These are phyloP conservation scores for Eristalis intricaria DNA, from an alignment of 2,888 invertebrate genomes.

Conservation along the genomic window DNA sequence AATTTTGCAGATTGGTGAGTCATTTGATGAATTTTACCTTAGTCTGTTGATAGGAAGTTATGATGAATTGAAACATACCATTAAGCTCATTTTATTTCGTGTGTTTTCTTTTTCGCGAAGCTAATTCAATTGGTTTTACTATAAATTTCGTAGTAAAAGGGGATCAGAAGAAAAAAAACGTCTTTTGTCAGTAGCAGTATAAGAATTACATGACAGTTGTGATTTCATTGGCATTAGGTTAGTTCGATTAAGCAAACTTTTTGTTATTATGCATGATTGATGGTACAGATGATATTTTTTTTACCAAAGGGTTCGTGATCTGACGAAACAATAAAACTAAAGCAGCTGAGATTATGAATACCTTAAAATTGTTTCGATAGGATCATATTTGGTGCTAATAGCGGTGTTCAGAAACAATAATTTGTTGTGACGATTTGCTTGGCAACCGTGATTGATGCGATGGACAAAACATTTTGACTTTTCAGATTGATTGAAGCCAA, in stretches of 20 bases:
- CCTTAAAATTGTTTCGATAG: too few species aligned
- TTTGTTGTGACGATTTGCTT: too few species aligned
- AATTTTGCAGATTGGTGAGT: slow-evolving; percentile 50
- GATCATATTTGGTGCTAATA: too few species aligned
- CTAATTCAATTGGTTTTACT: slow-evolving; percentile 54
- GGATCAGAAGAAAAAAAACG: slow-evolving; percentile 38
- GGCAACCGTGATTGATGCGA: too few species aligned
- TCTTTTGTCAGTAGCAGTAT: slow-evolving; percentile 43
- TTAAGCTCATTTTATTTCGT: slow-evolving; percentile 57
- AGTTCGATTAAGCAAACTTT: background rate
- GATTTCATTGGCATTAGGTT: slow-evolving; percentile 20
- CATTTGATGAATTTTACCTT: slow-evolving; percentile 22
- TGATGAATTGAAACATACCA: slow-evolving; percentile 28
- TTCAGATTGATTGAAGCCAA: too few species aligned
- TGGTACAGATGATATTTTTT: background rate
- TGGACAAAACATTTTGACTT: too few species aligned
- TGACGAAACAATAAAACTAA: background rate
- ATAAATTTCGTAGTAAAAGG: slow-evolving; percentile 65
- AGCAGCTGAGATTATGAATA: background rate
- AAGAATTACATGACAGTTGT: slow-evolving; percentile 57
- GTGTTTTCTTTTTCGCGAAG: slow-evolving; percentile 16
- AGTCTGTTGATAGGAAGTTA: background rate
- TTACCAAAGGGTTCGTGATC: background rate
- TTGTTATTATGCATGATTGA: background rate
- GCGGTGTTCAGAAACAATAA: too few species aligned